Conservation (phyloP, 2,888 invertebrate species). For the Gibbula magus region DNA sequence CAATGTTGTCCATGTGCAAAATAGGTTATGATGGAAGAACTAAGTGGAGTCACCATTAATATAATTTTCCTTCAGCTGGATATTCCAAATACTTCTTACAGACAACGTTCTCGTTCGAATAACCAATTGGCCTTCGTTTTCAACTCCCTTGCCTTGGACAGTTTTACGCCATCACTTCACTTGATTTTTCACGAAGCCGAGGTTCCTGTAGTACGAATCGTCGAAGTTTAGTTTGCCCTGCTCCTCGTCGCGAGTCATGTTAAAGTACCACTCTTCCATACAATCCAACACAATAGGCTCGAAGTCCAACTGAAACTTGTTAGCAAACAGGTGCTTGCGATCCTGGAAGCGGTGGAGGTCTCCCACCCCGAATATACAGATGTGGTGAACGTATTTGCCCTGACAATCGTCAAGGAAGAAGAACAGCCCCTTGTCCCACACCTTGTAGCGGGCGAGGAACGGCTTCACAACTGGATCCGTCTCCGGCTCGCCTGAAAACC, state of each 20-base stretch:
- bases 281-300: slow-evolving; percentile 58
- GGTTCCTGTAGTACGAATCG: neutral
- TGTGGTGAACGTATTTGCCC: slow-evolving; percentile 53
- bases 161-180: neutral
- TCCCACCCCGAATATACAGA: slow-evolving; percentile 64
- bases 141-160: too few relatives aligned
- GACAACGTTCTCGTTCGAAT: too few relatives aligned
- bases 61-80: too few relatives aligned
- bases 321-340: slow-evolving; percentile 63
- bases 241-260: slow-evolving; percentile 38
- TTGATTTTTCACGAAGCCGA: slow-evolving; percentile 3
- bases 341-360: slow-evolving; percentile 53
- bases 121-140: too few relatives aligned
- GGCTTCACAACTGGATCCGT: slow-evolving; percentile 54
- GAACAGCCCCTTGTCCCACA: slow-evolving; percentile 59
- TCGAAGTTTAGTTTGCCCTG: neutral
- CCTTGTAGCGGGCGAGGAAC: slow-evolving; percentile 66
- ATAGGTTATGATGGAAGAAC: too few relatives aligned
- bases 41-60: too few relatives aligned
- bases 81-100: too few relatives aligned
- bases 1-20: too few relatives aligned
- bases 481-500: slow-evolving; percentile 59
- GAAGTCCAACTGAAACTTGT: slow-evolving; percentile 63
- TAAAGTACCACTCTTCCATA: slow-evolving; percentile 45
- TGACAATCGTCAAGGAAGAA: neutral